These are phyloP conservation scores for Stegana nigrithorax DNA, from an alignment of 2,888 invertebrate species.

Conservation along the genomic window DNA sequence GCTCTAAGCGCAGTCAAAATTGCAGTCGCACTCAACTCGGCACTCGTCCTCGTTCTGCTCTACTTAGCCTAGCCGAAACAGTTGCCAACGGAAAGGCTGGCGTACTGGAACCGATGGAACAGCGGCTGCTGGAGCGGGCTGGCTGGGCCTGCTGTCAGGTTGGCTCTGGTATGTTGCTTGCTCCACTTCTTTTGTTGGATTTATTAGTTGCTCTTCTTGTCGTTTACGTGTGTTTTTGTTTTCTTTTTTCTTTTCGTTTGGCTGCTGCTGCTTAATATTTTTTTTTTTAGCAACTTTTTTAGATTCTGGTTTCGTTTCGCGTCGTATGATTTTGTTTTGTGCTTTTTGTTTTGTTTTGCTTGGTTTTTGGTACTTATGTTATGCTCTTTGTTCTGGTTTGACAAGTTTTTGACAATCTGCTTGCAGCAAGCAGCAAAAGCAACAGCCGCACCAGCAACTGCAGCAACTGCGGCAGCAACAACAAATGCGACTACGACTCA, in stretches of 20 bases:
- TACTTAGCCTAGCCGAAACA: background rate
- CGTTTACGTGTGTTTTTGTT: conserved; percentile 19
- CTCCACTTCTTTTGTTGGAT: conserved; percentile 28
- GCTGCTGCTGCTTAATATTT: conserved; percentile 1
- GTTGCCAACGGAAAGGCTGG: too few species aligned
- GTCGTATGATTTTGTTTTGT: background rate
- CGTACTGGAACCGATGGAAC: background rate
- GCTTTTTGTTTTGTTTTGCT: conserved; percentile 29
- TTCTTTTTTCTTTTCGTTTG: background rate
- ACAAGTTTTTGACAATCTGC: conserved; percentile 42
- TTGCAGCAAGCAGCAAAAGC: conserved; percentile 10
- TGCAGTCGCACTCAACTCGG: background rate
- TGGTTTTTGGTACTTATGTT: conserved; percentile 22
- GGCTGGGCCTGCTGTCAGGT: background rate
- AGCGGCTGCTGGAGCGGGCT: background rate
- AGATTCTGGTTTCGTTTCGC: background rate
- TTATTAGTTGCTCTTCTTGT: conserved; percentile 30
- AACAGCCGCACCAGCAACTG: background rate
- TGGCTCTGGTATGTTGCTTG: conserved; percentile 11
- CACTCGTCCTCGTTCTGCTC: conserved; percentile 8
- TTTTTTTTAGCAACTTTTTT: background rate
- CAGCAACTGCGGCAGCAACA: background rate
- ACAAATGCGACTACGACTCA: background rate
- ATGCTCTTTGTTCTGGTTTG: conserved; percentile 25
- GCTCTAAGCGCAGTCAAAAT: background rate